Base-by-base conservation (phyloP, 2,888 invertebrate genomes). In the Drosophila formosana region DNA sequence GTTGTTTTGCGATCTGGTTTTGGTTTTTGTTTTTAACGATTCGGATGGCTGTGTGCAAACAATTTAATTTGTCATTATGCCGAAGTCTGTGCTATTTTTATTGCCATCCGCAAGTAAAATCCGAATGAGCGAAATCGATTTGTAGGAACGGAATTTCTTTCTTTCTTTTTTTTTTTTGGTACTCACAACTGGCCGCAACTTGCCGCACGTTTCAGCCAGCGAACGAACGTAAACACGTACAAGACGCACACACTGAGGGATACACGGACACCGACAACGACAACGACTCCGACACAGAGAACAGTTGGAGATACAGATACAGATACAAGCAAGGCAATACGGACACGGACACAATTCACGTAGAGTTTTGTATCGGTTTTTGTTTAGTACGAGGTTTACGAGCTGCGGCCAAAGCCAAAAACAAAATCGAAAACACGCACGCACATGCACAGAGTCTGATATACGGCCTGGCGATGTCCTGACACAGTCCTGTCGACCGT, bases 11-110 rank as follows among this genome's bases (percentile, higher is more conserved):
- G 37, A 41, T 43, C 45, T 72, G 75, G 66, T 76, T 66, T 51
- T 72, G 75, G 66, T 76, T 66, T 57, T 70, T 41, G 46, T 50
- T 63, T 58, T 61, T 62, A 77, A 72, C 50, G 73, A 66, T 66
- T 64, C 50, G 26, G 56, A 32, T 45, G 25, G 49, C 39, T 43
- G 57, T 55, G 61, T 55, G 75, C 79, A 82, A 81, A 80, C 88
- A 85, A 89, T 90, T 91, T 90, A 91, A 89, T 90, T 86, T 89
- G 85, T 84, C 86, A 91, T 90, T 90, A 90, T 79, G 80, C 78
- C 34, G 49, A 69, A 72, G 64, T 68, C 72, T 58, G 63, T 18
- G 62, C 82, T 72, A 76, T 76, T 88, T 88, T 74, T 85, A 82
- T 71, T 57, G 63, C 78, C 49, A 47, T 30, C 52, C 64, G 61